A percentile compares a stretch with the other conserved stretches of the same genome.
phyloP scores from a whole-genome alignment of 1,140 invertebrate genomes.

The Drosophila seguyi region DNA sequence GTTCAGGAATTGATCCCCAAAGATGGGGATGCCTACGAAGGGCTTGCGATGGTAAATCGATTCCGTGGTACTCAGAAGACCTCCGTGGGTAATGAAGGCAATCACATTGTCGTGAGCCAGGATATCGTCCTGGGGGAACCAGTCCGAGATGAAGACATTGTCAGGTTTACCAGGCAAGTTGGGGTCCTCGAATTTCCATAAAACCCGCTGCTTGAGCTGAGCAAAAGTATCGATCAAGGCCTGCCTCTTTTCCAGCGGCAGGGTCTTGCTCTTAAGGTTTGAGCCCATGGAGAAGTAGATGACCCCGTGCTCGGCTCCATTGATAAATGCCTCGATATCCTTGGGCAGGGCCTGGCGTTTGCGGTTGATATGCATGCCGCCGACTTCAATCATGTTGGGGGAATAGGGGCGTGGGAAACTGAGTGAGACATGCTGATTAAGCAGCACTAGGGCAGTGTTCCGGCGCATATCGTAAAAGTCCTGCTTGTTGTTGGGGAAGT shows the following conservation, averaged over 20 bases:
- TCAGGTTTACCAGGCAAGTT: conserved; percentile 86
- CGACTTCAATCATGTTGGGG: conserved; percentile 87
- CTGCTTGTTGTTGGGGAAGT: conserved; percentile 75
- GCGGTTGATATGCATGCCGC: conserved; percentile 86
- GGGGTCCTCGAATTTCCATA: conserved; percentile 90
- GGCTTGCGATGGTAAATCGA: conserved; percentile 90
- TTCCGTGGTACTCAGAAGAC: conserved; percentile 90
- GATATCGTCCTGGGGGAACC: conserved; percentile 91
- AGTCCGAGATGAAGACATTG: conserved; percentile 89
- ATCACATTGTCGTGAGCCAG: conserved; percentile 90
- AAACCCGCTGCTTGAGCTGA: conserved; percentile 87
- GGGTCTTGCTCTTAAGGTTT: conserved; percentile 86
- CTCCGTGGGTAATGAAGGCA: conserved; percentile 91
- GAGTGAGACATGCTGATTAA: conserved; percentile 87
- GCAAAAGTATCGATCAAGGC: conserved; percentile 87
- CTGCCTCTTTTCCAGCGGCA: conserved; percentile 86
- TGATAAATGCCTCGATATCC: conserved; percentile 86
- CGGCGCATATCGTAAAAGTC: conserved; percentile 72
- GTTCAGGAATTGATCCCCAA: conserved; percentile 88
- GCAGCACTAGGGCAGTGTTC: conserved; percentile 86
- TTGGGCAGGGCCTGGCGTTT: conserved; percentile 80
- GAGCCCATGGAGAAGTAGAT: conserved; percentile 89
- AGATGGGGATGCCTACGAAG: conserved; percentile 89
- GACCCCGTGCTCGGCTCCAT: conserved; percentile 86
- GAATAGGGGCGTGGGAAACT: conserved; percentile 86